A percentile compares a stretch with the other conserved stretches of the same genome.
These are phyloP conservation scores for Mylabris sibirica DNA, from an alignment of 2,888 invertebrate genomes.

Conservation along the genomic window DNA sequence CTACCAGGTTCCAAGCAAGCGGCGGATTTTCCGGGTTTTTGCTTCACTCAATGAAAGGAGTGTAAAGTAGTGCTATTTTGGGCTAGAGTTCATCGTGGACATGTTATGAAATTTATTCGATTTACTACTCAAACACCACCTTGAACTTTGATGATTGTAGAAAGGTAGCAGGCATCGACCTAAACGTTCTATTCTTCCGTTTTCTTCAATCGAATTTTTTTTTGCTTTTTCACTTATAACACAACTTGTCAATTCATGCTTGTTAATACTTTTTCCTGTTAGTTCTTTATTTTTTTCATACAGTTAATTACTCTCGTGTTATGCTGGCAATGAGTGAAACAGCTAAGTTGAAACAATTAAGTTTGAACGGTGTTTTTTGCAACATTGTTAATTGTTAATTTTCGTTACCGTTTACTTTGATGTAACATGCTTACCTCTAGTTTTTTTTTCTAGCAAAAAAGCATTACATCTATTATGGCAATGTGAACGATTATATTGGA, in stretches of 20 bases:
- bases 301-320: not conserved
- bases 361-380: not conserved
- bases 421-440: not conserved
- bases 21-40: too few species aligned
- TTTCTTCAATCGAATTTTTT: not conserved
- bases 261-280: not conserved
- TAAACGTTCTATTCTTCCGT: constrained; percentile 9
- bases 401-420: not conserved
- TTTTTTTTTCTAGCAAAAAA: not conserved
- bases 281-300: not conserved
- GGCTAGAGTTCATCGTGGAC: not conserved
- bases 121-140: not conserved
- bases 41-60: not conserved
- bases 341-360: not conserved
- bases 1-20: too few species aligned
- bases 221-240: not conserved
- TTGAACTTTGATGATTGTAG: constrained; percentile 5
- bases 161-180: constrained; percentile 12
- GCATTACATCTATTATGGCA: too few species aligned
- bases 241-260: not conserved
- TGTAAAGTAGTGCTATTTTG: not conserved
- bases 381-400: not conserved
- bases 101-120: constrained; percentile 5
- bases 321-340: not conserved
- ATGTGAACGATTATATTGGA: too few species aligned